Evolutionary conservation across 1,140 invertebrate species (phyloP).

Genomic region (Streblospio benedicti): DNA sequence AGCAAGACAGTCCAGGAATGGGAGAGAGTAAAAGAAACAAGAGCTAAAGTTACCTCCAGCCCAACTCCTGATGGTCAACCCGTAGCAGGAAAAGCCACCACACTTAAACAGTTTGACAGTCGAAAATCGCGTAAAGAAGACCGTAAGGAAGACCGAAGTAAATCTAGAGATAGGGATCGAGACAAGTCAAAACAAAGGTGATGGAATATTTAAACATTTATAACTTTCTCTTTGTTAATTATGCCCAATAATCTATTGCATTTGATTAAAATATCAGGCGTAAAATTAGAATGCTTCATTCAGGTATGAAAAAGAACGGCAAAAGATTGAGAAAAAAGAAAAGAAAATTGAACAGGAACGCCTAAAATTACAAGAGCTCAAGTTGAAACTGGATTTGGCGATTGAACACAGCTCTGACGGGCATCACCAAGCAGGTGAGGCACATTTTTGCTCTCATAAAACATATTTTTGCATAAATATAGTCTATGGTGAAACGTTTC

Average conservation of each 20-base stretch:
- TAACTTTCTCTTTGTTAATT: too few relatives aligned
- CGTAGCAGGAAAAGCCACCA: slow-evolving; percentile 16
- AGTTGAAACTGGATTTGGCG: slow-evolving; percentile 50
- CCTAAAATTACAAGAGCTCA: slow-evolving; percentile 50
- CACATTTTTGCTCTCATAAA: too few relatives aligned
- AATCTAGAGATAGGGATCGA: slow-evolving; percentile 33
- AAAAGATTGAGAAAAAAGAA: slow-evolving; percentile 53
- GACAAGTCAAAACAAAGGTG: too few relatives aligned
- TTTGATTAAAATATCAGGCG: slow-evolving; percentile 8
- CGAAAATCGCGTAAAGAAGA: slow-evolving; percentile 29
- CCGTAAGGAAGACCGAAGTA: slow-evolving; percentile 31
- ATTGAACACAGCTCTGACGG: slow-evolving; percentile 30
- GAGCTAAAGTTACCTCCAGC: slow-evolving; percentile 12
- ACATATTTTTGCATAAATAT: too few relatives aligned
- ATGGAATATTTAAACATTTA: too few relatives aligned
- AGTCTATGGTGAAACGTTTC: too few relatives aligned
- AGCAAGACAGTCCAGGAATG: slow-evolving; percentile 63
- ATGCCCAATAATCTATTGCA: slow-evolving; percentile 27
- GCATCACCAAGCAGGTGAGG: slow-evolving; percentile 27
- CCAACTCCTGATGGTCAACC: slow-evolving; percentile 23
- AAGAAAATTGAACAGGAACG: slow-evolving; percentile 51
- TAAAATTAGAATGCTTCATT: neutral
- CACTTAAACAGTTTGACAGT: slow-evolving; percentile 20
- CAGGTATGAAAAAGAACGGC: slow-evolving; percentile 54
- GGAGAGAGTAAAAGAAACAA: slow-evolving; percentile 51